Percentiles rank a stretch among this genome's conserved stretches.
These are phyloP conservation scores for Molorchus minor DNA, from an alignment of 2,888 invertebrate species.

Conservation along the genomic window DNA sequence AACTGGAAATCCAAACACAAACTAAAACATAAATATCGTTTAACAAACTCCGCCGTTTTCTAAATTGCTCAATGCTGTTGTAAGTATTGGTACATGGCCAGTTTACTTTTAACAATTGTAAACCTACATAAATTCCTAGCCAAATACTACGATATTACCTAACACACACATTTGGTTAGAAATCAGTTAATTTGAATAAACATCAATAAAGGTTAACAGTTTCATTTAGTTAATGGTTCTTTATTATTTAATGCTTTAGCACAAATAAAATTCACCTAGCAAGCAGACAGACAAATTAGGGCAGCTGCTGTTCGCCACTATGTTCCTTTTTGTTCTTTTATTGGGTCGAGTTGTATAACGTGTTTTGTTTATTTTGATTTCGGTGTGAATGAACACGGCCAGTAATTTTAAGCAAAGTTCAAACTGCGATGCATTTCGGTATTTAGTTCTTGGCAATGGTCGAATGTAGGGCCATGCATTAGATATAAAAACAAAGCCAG, in stretches of 20 bases:
- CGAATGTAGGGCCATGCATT: conserved; percentile 14
- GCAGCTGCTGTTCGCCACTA: background rate
- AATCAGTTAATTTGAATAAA: conserved; percentile 39
- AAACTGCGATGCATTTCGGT: background rate
- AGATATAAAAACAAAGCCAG: conserved; percentile 21
- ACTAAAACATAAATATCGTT: conserved; percentile 35
- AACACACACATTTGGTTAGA: conserved; percentile 41
- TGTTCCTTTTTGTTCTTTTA: background rate
- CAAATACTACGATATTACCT: conserved; percentile 39
- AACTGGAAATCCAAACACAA: conserved; percentile 9
- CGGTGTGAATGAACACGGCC: conserved; percentile 12
- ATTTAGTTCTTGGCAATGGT: conserved; percentile 17
- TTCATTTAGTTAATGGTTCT: background rate
- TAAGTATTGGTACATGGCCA: conserved; percentile 41
- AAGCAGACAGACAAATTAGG: background rate
- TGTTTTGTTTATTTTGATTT: conserved; percentile 7
- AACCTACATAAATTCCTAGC: conserved; percentile 42
- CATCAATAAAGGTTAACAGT: conserved; percentile 36
- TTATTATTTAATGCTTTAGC: background rate
- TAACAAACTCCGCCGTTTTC: conserved; percentile 41
- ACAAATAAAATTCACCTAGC: background rate
- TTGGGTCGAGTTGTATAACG: background rate
- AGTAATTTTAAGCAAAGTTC: conserved; percentile 2
- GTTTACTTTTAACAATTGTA: conserved; percentile 44
- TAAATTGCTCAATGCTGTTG: conserved; percentile 45